Evolutionary conservation across 2,113 vertebrate species (phyloP).

Genomic region (Tamias sibiricus): DNA sequence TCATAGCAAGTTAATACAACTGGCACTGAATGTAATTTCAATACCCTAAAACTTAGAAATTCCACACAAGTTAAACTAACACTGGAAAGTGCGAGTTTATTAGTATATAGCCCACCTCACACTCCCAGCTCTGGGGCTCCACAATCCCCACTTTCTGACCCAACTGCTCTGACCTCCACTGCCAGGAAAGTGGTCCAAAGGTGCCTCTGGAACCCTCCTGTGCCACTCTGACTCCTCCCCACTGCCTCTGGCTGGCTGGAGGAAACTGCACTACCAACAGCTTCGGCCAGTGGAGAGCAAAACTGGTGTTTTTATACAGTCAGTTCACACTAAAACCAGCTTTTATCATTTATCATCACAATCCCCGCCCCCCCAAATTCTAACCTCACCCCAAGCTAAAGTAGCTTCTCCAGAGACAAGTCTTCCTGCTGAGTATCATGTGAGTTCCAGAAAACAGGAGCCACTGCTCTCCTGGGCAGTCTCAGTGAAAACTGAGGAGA

Average conservation of each 20-base stretch:
- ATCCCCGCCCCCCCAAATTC: too few relatives aligned
- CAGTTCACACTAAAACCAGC: neutral
- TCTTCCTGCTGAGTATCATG: neutral
- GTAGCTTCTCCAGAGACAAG: neutral
- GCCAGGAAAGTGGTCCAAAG: neutral
- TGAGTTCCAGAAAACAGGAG: neutral
- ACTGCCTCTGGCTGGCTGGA: neutral
- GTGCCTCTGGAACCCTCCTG: too few relatives aligned
- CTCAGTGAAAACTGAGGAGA: neutral
- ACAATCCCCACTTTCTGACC: neutral
- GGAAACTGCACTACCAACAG: too few relatives aligned
- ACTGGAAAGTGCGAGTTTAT: neutral
- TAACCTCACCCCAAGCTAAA: neutral
- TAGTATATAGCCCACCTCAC: accelerated
- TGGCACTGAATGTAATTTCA: neutral
- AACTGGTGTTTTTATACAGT: neutral
- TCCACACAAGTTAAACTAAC: neutral
- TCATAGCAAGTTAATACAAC: neutral
- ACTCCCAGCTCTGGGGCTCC: neutral
- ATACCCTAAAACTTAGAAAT: neutral
- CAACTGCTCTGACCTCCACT: accelerated
- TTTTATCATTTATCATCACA: too few relatives aligned
- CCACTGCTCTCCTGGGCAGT: neutral
- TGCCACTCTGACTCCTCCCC: too few relatives aligned
- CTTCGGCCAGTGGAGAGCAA: neutral